A percentile compares a stretch with the other conserved stretches of the same genome.
phyloP scores from a whole-genome alignment of 2,797 vertebrate species.

The Lagodon rhomboides region DNA sequence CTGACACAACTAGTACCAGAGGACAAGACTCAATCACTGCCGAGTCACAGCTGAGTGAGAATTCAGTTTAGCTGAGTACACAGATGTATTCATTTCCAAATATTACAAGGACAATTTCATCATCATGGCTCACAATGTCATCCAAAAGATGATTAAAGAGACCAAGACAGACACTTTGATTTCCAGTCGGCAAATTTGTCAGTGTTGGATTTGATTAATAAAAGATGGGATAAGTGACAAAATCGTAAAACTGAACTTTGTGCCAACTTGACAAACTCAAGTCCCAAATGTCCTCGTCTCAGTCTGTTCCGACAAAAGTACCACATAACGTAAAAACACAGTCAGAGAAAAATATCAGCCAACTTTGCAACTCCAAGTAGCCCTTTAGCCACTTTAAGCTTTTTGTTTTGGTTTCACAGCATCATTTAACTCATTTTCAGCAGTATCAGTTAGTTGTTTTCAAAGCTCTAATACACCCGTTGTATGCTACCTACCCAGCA shows the following conservation, averaged over 20 bases:
- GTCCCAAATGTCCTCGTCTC: neutral
- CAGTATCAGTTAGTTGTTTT: neutral
- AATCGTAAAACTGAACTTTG: neutral
- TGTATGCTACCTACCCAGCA: neutral
- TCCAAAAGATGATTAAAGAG: conserved; percentile 20
- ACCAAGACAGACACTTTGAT: neutral
- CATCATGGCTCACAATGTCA: conserved; percentile 7
- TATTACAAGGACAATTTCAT: conserved; percentile 27
- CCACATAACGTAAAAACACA: conserved; percentile 5
- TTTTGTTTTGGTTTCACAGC: neutral
- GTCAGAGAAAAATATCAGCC: neutral
- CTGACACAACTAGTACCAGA: conserved; percentile 27
- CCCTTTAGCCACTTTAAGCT: conserved; percentile 1
- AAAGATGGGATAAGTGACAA: neutral
- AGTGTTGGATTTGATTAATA: conserved; percentile 11
- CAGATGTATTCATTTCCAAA: conserved; percentile 33
- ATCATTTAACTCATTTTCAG: no score
- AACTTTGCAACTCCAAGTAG: neutral
- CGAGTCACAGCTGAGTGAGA: conserved; percentile 8
- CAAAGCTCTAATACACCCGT: neutral
- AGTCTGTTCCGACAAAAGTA: neutral
- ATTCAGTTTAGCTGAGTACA: neutral
- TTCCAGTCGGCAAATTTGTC: neutral
- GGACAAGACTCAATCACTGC: conserved; percentile 35
- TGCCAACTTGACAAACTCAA: neutral